phyloP scores from a whole-genome alignment of 2,113 vertebrate genomes.

The Sorex fumeus region DNA sequence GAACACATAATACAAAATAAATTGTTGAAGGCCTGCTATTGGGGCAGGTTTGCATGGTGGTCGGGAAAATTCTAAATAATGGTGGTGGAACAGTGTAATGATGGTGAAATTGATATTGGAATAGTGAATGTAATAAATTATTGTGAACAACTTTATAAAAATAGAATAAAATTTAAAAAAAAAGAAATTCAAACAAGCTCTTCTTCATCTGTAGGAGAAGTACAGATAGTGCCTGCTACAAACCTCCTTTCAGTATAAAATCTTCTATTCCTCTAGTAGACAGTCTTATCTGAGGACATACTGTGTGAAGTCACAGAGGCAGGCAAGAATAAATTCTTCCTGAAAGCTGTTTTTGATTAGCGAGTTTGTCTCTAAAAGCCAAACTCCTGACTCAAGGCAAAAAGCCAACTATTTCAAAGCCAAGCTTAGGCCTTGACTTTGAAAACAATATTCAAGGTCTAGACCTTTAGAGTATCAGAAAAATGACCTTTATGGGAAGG shows the following conservation, averaged over 20 bases:
- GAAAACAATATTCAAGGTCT: slow-evolving; percentile 59
- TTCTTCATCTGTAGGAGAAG: slow-evolving; percentile 6
- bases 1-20: too few relatives aligned
- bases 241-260: slow-evolving; percentile 4
- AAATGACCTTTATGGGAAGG: background rate
- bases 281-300: background rate
- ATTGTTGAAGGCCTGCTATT: too few relatives aligned
- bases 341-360: slow-evolving; percentile 68
- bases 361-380: slow-evolving; percentile 57
- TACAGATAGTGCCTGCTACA: background rate
- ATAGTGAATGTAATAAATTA: too few relatives aligned
- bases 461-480: slow-evolving; percentile 44
- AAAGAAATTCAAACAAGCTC: slow-evolving; percentile 11
- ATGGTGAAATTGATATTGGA: too few relatives aligned
- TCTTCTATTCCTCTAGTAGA: background rate
- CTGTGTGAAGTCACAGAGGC: background rate
- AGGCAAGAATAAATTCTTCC: slow-evolving; percentile 8
- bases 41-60: too few relatives aligned
- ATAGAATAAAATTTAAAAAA: background rate
- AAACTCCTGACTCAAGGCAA: slow-evolving; percentile 57
- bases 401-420: slow-evolving; percentile 65
- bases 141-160: too few relatives aligned
- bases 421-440: slow-evolving; percentile 60
- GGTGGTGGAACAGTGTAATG: too few relatives aligned
- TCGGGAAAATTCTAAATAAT: too few relatives aligned